Evolutionary conservation across 2,797 vertebrate species (phyloP).

Genomic region (Macropus fuliginosus): DNA sequence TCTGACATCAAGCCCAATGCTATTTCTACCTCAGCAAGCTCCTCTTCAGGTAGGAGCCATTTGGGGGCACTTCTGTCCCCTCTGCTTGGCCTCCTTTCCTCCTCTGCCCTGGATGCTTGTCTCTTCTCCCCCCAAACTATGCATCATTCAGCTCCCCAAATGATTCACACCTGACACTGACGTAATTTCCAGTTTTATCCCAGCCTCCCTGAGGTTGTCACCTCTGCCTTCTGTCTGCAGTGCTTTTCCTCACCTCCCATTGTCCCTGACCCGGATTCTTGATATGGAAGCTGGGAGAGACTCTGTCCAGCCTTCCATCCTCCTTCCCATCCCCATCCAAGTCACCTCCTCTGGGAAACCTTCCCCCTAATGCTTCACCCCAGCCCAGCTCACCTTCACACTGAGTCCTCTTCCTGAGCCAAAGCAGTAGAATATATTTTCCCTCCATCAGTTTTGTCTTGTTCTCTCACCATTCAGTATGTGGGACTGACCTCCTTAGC

Average conservation of each 20-base stretch:
- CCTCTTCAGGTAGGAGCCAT: neutral
- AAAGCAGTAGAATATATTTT: neutral
- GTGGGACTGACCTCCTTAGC: neutral
- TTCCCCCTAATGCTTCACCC: neutral
- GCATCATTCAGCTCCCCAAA: neutral
- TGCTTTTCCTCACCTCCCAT: neutral
- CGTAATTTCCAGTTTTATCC: constrained; percentile 1
- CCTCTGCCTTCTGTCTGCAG: neutral
- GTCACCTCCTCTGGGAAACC: neutral
- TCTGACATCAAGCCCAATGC: neutral
- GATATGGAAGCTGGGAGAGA: constrained; percentile 36
- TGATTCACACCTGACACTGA: constrained; percentile 3
- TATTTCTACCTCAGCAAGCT: neutral
- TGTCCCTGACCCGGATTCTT: constrained; percentile 53
- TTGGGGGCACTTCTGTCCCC: neutral
- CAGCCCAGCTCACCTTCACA: neutral
- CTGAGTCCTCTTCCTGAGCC: neutral
- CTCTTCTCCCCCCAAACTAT: neutral
- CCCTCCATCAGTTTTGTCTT: neutral
- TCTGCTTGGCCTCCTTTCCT: neutral
- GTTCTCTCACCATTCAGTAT: neutral
- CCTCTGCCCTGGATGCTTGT: neutral
- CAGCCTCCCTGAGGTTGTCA: neutral
- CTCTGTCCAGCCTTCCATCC: neutral
- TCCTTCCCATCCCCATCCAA: neutral